Conservation (phyloP, 2,888 invertebrate species). For the Thymelicus sylvestris region DNA sequence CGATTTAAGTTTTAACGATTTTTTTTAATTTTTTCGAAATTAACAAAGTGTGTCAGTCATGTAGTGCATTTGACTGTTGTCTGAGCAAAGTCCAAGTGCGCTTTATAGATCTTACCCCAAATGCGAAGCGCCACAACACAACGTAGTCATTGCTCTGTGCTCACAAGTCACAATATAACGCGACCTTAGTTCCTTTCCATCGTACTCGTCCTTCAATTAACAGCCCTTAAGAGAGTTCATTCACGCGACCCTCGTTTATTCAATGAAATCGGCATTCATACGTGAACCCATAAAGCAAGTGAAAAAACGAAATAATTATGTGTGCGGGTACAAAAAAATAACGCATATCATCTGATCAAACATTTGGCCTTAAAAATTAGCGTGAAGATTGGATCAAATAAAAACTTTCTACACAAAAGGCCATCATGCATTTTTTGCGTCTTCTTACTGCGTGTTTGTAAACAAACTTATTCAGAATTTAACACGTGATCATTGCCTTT, state of each 20-base stretch:
- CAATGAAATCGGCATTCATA: constrained; percentile 57
- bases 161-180: constrained; percentile 38
- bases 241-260: constrained; percentile 63
- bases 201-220: constrained; percentile 69
- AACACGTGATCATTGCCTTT: neutral
- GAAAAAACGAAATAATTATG: constrained; percentile 45
- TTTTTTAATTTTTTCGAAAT: too few relatives aligned
- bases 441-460: neutral
- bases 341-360: neutral
- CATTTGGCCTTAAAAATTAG: neutral
- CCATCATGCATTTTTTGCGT: neutral
- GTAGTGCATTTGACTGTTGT: too few relatives aligned
- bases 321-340: constrained; percentile 5
- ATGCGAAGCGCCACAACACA: neutral
- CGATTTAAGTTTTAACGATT: too few relatives aligned
- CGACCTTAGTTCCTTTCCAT: constrained; percentile 60
- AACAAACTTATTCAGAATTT: constrained; percentile 13
- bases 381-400: constrained; percentile 1
- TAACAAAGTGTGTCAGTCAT: too few relatives aligned
- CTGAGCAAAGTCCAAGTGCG: too few relatives aligned
- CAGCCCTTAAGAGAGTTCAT: constrained; percentile 72
- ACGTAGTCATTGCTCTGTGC: constrained; percentile 42
- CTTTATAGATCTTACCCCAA: too few relatives aligned
- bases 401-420: constrained; percentile 2
- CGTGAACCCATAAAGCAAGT: constrained; percentile 44